Conservation (phyloP, 1,140 invertebrate genomes). For the Euwallacea similis region DNA sequence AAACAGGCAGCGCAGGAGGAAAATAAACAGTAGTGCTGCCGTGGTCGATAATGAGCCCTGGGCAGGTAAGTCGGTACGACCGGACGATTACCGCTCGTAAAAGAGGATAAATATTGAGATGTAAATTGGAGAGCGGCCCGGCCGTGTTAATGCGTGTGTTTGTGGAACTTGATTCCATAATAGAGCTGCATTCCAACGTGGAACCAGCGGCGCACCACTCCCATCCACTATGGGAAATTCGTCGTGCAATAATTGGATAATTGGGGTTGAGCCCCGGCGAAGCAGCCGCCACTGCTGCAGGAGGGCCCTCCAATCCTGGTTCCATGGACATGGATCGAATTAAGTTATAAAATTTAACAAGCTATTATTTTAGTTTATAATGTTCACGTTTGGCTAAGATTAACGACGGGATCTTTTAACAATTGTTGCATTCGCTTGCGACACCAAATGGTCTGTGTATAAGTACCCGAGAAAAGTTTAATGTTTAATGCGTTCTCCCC, state of each 20-base stretch:
- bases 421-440: too few species aligned
- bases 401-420: too few species aligned
- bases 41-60: slow-evolving; percentile 21
- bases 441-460: too few species aligned
- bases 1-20: slow-evolving; percentile 5
- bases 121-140: slow-evolving; percentile 48
- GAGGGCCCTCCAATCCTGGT: background rate
- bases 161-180: slow-evolving; percentile 51
- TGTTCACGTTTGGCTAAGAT: background rate
- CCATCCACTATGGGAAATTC: background rate
- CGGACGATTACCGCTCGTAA: slow-evolving; percentile 42
- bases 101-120: slow-evolving; percentile 50
- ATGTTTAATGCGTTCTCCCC: too few species aligned
- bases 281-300: slow-evolving; percentile 12
- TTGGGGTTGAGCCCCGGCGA: background rate
- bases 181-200: slow-evolving; percentile 48
- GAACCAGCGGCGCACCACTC: slow-evolving; percentile 27
- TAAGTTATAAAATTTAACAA: slow-evolving; percentile 41
- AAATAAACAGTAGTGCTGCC: slow-evolving; percentile 13
- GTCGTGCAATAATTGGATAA: too few species aligned
- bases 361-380: slow-evolving; percentile 33
- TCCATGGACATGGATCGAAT: slow-evolving; percentile 11
- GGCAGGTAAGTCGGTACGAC: slow-evolving; percentile 28
- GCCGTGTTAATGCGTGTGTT: slow-evolving; percentile 51
- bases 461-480: too few species aligned